A percentile compares a stretch with the other conserved stretches of the same genome.
These are phyloP conservation scores for Cynodonichthys magdalenae DNA, from an alignment of 2,797 vertebrate species.

Conservation along the genomic window DNA sequence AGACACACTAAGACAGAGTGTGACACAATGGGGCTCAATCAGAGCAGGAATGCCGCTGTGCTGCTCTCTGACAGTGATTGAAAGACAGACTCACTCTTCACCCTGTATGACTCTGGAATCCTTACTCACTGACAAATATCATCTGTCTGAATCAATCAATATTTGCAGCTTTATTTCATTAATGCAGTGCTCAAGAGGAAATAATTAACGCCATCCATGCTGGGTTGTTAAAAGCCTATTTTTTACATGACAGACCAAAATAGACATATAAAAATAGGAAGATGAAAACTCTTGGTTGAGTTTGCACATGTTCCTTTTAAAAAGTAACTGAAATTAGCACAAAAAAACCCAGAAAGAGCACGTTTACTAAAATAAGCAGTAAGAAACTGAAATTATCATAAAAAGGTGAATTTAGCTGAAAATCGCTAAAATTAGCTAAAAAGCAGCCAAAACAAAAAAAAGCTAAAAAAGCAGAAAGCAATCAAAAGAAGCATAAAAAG, in stretches of 20 bases:
- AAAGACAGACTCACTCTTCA: slow-evolving; percentile 66
- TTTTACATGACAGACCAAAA: slow-evolving; percentile 85
- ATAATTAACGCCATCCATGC: slow-evolving; percentile 77
- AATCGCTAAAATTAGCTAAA: too few species aligned
- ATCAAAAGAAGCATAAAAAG: too few species aligned
- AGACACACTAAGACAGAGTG: slow-evolving; percentile 61
- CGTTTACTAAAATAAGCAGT: too few species aligned
- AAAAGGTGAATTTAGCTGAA: too few species aligned
- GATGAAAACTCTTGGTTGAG: slow-evolving; percentile 69
- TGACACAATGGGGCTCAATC: slow-evolving; percentile 60
- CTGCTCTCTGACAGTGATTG: slow-evolving; percentile 75
- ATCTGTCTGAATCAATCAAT: slow-evolving; percentile 79
- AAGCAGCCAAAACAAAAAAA: too few species aligned
- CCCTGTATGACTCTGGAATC: slow-evolving; percentile 60
- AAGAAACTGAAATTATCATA: too few species aligned
- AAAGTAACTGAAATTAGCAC: too few species aligned
- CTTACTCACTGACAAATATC: slow-evolving; percentile 69
- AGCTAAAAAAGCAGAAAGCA: too few species aligned
- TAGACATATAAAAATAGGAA: slow-evolving; percentile 82
- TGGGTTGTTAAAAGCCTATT: slow-evolving; percentile 86
- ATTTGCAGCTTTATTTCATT: slow-evolving; percentile 83
- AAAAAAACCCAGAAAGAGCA: too few species aligned
- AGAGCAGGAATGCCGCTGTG: slow-evolving; percentile 51
- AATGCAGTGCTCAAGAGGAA: slow-evolving; percentile 76
- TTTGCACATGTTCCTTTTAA: slow-evolving; percentile 52